These are phyloP conservation scores for Macrosoma leucophasiata DNA, from an alignment of 2,888 invertebrate genomes.

Conservation along the genomic window DNA sequence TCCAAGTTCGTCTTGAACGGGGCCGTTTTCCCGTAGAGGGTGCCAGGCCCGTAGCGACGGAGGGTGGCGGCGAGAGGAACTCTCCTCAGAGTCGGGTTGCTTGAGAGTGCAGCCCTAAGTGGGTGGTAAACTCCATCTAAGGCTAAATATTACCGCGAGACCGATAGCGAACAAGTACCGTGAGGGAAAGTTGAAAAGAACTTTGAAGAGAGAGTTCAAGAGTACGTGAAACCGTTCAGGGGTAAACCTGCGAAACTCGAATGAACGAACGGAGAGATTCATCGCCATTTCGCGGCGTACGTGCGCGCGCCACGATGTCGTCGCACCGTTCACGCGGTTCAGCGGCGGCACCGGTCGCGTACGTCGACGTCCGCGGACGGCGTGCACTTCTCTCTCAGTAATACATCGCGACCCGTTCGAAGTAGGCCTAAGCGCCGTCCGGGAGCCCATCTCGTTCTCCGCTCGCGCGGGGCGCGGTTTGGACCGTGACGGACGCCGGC, in stretches of 20 bases:
- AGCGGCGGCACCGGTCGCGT: slow-evolving; percentile 31
- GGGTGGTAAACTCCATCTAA: slow-evolving; percentile 77
- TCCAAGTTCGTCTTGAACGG: slow-evolving; percentile 70
- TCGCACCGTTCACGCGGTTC: slow-evolving; percentile 21
- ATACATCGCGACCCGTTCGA: slow-evolving; percentile 73
- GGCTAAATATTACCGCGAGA: slow-evolving; percentile 78
- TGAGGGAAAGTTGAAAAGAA: slow-evolving; percentile 83
- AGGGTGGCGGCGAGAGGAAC: slow-evolving; percentile 33
- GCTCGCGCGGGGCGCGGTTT: slow-evolving; percentile 15
- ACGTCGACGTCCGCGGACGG: slow-evolving; percentile 34
- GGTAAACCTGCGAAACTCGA: slow-evolving; percentile 76
- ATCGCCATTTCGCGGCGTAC: slow-evolving; percentile 39
- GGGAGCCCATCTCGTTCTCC: slow-evolving; percentile 32
- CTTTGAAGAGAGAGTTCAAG: slow-evolving; percentile 78
- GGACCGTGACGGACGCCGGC: slow-evolving; percentile 31
- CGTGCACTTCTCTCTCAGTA: slow-evolving; percentile 56
- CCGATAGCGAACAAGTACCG: slow-evolving; percentile 81
- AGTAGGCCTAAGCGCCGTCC: slow-evolving; percentile 50
- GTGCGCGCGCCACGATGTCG: slow-evolving; percentile 26
- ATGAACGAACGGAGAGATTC: slow-evolving; percentile 61
- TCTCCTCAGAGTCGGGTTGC: slow-evolving; percentile 66
- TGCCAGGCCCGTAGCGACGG: slow-evolving; percentile 69
- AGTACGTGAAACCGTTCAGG: slow-evolving; percentile 71
- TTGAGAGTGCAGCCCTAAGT: slow-evolving; percentile 69
- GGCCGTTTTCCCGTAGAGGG: slow-evolving; percentile 68